Conservation (phyloP, 2,888 invertebrate species). For the Rotaria sp. region DNA sequence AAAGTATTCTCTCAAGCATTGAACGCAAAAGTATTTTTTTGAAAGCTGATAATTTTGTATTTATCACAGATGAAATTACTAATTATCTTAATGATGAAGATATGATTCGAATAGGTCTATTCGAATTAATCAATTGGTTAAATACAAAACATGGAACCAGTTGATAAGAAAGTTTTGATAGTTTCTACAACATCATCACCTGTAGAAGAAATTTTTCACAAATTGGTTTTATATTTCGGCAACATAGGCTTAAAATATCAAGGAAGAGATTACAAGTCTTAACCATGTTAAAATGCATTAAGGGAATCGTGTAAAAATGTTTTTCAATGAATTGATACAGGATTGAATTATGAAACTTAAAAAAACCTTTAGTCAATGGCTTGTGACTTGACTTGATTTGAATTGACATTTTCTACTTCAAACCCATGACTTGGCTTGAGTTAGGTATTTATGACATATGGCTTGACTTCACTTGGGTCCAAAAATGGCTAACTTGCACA, state of each 20-base stretch:
- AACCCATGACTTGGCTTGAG: no score
- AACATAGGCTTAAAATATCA: neutral
- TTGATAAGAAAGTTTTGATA: neutral
- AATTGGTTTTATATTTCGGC: neutral
- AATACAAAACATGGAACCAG: neutral
- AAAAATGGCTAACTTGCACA: no score
- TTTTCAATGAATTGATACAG: neutral
- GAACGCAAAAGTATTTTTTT: neutral
- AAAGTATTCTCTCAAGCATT: neutral
- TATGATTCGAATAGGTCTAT: neutral
- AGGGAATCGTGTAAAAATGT: neutral
- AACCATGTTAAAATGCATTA: neutral
- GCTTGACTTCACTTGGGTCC: no score
- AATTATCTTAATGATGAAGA: neutral
- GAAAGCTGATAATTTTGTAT: neutral
- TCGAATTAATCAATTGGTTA: neutral
- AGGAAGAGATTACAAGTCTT: neutral
- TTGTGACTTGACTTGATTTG: no score
- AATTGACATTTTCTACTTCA: no score
- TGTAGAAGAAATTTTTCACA: neutral
- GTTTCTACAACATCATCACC: neutral
- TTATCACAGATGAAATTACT: neutral
- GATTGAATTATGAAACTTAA: no score
- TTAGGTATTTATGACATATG: no score
- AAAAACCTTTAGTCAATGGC: no score